Evolutionary conservation across 1,140 invertebrate species (phyloP), one percentile per base, ranked within the genome.

Genomic region (Plodia interpunctella): DNA sequence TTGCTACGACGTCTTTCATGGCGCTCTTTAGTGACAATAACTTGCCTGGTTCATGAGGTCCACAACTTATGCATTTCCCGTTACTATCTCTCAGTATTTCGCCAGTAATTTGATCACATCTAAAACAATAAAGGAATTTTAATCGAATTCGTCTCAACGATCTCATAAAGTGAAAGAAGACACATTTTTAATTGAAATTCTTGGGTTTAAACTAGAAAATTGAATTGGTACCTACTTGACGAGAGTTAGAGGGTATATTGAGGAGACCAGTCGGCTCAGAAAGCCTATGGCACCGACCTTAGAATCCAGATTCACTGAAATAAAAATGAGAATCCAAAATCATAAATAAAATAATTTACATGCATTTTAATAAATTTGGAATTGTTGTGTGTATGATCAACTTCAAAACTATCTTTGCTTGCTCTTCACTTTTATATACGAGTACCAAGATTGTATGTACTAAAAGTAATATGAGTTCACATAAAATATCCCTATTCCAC

Each of bases 281-380:
- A 98, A 98, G n/a, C 98, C 98, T 60, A 98, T 95, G n/a, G 97
- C 94, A 19, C 97, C 98, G 3, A 95, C 90, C 77, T 92, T 95
- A 62, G 93, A 94, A 65, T 96, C 94, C 62, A 95, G 91, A 78
- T 99, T 99, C 2, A 98, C 97, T 98, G 87, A 62, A 93, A 92
- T 60, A 69, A 60, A 69, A 74, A 25, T 2, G 6, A 25, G 21
- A n/a, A n/a, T n/a, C n/a, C n/a, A n/a, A n/a, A n/a, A n/a, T n/a
- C n/a, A n/a, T 25, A 3, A 25, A 25, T 25, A 25, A 2, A 25
- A 25, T 25, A 25, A 25, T 3, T 25, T 25, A 25, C 21, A 3
- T 25, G 21, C 2, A 25, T 3, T 25, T 25, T 70, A 70, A 73
- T 57, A 25, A 32, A 32, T 6, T 32, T 9, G 10, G 4, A 3